Evolutionary conservation across 1,140 invertebrate genomes (phyloP), one percentile per base, ranked within the genome.

Genomic region (Pteromalus puparum): DNA sequence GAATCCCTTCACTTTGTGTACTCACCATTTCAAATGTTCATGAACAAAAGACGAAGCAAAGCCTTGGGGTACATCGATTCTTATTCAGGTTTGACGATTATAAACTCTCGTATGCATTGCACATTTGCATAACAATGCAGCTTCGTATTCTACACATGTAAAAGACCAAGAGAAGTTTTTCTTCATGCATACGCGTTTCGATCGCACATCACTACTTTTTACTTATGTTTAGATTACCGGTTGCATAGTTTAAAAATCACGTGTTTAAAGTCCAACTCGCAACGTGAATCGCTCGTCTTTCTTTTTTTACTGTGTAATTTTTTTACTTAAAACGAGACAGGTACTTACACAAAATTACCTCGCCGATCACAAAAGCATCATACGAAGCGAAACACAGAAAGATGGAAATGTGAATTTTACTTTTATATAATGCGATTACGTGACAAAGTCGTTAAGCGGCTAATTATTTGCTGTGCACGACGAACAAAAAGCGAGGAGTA

Each of bases 131-230:
- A 73, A 73, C 30, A 21, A 42, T n/a, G 18, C 53, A 73, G 72
- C 18, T 73, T 34, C 42, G 1, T 30, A 28, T 28, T 13, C 68
- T 70, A 12, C 12, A 70, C 26, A 13, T n/a, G 28, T n/a, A 70
- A 70, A 70, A 26, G 26, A 68, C 26, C 13, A 70, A 28, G 68
- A 70, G 28, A 13, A 70, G 68, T 30, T 70, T 70, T 28, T 15
- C 68, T 70, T 21, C 15, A 53, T 1, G 1, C 18, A 2, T 18
- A 13, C 15, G 15, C 24, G 21, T 24, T 12, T 28, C 28, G 73
- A 77, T 83, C 82, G 82, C 74, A 83, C 65, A 77, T 61, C 21
- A 28, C 12, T 83, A 74, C 1, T 68, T 68, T 79, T 79, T 79
- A 77, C 18, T 77, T 77, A 77, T 13, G 24, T 18, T 70, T 26